Conservation (phyloP, 2,797 vertebrate species). For the Macrochelys suwanniensis region DNA sequence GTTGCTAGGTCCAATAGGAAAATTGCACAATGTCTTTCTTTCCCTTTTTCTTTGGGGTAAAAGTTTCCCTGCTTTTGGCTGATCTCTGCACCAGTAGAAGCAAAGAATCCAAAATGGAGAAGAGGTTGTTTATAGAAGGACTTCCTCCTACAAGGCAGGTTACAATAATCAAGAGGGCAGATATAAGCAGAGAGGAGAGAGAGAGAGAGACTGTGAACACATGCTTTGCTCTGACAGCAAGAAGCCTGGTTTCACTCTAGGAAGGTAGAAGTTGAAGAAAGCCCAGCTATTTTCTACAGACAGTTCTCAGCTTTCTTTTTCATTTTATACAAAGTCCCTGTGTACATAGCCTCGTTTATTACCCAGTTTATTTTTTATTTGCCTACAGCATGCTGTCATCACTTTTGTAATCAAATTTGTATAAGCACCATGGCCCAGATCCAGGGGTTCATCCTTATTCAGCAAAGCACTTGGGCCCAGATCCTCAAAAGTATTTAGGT, state of each 20-base stretch:
- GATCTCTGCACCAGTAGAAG: not conserved
- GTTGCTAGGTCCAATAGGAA: not conserved
- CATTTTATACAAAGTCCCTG: conserved; percentile 9
- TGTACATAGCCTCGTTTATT: not conserved
- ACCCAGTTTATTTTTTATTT: conserved; percentile 22
- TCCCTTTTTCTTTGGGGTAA: not conserved
- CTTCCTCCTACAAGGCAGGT: not conserved
- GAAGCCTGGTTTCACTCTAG: not conserved
- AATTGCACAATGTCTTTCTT: not conserved
- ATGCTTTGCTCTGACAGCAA: not conserved
- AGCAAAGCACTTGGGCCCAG: conserved; percentile 19
- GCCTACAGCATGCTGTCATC: conserved; percentile 1
- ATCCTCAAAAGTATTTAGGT: not conserved
- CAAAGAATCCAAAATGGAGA: not conserved
- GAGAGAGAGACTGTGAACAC: not conserved
- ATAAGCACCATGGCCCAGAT: not conserved
- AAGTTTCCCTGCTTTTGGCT: not conserved
- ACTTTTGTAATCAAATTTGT: conserved; percentile 11
- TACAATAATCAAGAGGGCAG: not conserved
- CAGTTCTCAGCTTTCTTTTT: conserved; percentile 15
- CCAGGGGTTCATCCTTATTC: not conserved
- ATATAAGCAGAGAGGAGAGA: not conserved
- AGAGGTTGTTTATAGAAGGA: not conserved
- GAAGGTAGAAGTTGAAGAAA: conserved; percentile 5
- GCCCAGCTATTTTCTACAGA: not conserved